phyloP scores from a whole-genome alignment of 2,113 vertebrate species.

The Diadophis punctatus region DNA sequence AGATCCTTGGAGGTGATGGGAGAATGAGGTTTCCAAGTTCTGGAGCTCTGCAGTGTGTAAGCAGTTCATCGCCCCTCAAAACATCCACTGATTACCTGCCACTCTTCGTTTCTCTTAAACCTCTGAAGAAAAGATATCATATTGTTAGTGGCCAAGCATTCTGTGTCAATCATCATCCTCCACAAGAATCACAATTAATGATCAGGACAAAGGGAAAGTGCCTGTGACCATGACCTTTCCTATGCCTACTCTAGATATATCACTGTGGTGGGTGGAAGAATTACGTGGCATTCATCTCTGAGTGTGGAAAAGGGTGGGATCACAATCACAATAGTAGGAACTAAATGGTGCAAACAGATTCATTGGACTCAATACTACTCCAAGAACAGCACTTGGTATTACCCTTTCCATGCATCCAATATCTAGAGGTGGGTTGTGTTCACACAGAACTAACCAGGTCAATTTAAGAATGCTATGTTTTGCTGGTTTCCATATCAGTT shows the following conservation, averaged over 20 bases:
- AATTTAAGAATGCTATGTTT: neutral
- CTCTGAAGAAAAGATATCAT: neutral
- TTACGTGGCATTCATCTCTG: neutral
- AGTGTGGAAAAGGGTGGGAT: neutral
- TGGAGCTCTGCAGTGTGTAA: neutral
- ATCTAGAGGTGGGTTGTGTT: neutral
- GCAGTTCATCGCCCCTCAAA: neutral
- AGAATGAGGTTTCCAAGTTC: neutral
- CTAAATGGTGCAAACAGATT: neutral
- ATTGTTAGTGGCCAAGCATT: neutral
- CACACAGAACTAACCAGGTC: neutral
- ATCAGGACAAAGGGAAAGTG: neutral
- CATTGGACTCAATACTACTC: neutral
- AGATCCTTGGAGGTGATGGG: neutral
- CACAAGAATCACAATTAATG: neutral
- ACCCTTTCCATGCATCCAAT: neutral
- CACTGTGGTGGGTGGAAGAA: neutral
- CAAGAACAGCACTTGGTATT: neutral
- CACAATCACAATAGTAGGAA: neutral
- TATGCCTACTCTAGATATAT: neutral
- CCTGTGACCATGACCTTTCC: neutral
- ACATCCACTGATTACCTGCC: neutral
- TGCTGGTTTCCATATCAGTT: neutral
- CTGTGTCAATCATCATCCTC: neutral
- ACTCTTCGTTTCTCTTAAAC: neutral